Conservation (phyloP, 2,797 vertebrate species). For the Melanogrammus aeglefinus region DNA sequence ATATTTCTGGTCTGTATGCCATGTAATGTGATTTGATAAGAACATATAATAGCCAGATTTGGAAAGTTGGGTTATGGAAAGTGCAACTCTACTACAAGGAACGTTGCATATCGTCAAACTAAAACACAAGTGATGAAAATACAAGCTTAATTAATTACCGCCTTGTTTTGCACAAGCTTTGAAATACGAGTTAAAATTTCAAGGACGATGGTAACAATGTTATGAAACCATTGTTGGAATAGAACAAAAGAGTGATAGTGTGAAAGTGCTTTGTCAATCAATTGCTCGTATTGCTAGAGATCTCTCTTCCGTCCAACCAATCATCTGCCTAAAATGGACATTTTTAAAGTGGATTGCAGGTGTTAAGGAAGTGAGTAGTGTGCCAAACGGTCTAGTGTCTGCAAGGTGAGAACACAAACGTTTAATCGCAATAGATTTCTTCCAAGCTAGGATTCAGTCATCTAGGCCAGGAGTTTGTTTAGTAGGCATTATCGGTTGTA, state of each 20-base stretch:
- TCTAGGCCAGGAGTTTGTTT: not conserved
- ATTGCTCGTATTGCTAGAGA: not conserved
- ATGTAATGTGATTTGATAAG: not conserved
- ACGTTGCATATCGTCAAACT: not conserved
- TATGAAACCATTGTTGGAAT: not conserved
- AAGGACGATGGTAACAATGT: not conserved
- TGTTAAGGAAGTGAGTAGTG: not conserved
- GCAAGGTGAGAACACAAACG: not conserved
- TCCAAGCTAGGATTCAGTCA: not conserved
- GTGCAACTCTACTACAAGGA: not conserved
- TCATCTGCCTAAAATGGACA: not conserved
- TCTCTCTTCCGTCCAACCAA: not conserved
- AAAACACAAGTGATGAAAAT: not conserved
- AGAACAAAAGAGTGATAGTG: not conserved
- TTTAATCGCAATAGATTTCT: not conserved
- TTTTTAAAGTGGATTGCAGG: not conserved
- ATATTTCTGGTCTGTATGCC: not conserved
- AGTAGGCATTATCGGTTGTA: not conserved
- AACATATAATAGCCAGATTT: not conserved
- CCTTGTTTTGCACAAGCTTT: not conserved
- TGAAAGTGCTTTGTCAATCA: not conserved
- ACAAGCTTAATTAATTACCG: not conserved
- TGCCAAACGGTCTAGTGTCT: not conserved
- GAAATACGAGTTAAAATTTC: not conserved
- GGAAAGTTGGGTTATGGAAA: not conserved